Conservation (phyloP, 2,113 vertebrate genomes). For the Passer montanus region DNA sequence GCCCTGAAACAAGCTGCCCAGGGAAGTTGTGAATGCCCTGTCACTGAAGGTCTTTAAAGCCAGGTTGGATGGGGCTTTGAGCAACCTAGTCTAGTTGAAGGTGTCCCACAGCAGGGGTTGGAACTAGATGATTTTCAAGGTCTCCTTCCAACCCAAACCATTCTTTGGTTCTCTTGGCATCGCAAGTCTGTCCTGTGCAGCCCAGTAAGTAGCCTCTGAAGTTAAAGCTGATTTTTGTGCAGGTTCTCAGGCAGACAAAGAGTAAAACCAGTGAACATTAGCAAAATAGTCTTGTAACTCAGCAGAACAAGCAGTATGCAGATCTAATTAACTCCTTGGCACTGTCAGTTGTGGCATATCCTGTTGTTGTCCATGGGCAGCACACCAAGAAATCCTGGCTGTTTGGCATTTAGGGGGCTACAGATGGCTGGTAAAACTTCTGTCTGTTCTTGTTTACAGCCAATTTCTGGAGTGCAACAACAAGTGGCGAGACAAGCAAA, state of each 20-base stretch:
- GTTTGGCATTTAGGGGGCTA: conserved; percentile 1
- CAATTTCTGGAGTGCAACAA: conserved; percentile 95
- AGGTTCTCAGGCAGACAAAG: not conserved
- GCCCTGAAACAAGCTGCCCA: not conserved
- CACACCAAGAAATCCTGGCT: conserved; percentile 38
- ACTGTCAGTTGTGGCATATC: conserved; percentile 11
- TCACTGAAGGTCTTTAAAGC: not conserved
- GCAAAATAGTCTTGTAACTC: conserved; percentile 14
- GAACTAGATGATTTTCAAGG: not conserved
- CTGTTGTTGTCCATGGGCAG: not conserved
- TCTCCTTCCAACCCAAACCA: not conserved
- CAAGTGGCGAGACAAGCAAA: conserved; percentile 91
- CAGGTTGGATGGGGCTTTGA: not conserved
- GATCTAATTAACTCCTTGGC: conserved; percentile 60
- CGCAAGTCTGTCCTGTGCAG: not conserved
- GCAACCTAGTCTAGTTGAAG: not conserved
- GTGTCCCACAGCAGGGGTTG: not conserved
- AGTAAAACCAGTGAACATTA: not conserved
- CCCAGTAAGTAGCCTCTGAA: not conserved
- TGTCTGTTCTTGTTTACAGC: conserved; percentile 81
- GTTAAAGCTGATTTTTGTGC: not conserved
- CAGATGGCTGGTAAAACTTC: conserved; percentile 62
- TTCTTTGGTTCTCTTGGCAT: not conserved
- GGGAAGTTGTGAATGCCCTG: not conserved
- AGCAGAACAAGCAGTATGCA: conserved; percentile 16